Percentiles rank a stretch among this genome's conserved stretches.
These are phyloP conservation scores for Platygyra sinensis DNA, from an alignment of 64 coral and sea anemone genomes.

Conservation along the genomic window DNA sequence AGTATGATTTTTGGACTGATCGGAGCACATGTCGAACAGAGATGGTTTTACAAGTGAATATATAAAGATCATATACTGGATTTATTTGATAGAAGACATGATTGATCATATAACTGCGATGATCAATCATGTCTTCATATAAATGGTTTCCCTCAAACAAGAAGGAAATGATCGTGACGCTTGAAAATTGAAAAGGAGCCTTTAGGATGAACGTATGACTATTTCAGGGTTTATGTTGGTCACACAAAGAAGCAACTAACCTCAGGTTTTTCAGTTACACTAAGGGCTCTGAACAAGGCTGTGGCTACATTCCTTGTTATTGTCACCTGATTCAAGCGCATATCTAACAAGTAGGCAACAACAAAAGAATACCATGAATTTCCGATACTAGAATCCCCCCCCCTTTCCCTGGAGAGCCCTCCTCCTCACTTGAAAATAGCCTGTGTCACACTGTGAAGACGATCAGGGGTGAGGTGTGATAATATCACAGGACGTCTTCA, in stretches of 20 bases:
- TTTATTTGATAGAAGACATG: no score
- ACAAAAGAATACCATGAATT: not conserved
- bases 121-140: no score
- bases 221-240: not conserved
- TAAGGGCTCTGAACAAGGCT: constrained; percentile 18
- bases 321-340: not conserved
- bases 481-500: no score
- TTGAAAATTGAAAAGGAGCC: no score
- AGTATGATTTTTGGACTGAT: no score
- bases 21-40: no score
- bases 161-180: not conserved
- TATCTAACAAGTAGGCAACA: not conserved
- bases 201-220: no score
- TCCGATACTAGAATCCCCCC: not conserved
- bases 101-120: no score
- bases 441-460: no score
- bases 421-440: not conserved
- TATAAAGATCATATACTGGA: no score
- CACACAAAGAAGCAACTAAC: not conserved
- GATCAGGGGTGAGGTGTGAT: no score
- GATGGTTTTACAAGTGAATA: no score
- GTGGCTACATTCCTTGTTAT: not conserved
- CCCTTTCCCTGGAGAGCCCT: not conserved
- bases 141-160: not conserved
- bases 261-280: not conserved